phyloP scores from a whole-genome alignment of 2,888 invertebrate species.

The Eustalomyia histrio region DNA sequence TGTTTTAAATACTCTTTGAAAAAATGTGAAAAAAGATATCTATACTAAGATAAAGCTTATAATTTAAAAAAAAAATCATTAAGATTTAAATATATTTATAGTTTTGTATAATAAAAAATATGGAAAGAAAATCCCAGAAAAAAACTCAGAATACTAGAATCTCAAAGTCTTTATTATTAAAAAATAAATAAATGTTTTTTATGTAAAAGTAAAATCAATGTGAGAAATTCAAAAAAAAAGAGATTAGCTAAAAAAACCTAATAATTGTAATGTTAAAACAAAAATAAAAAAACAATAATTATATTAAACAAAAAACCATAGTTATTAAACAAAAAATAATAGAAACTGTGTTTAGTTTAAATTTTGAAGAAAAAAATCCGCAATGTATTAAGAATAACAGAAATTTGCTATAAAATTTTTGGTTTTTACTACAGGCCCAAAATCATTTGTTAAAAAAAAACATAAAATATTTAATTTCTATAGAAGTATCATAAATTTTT shows the following conservation, averaged over 20 bases:
- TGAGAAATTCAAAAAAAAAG: conserved; percentile 41
- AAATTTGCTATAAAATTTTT: conserved; percentile 36
- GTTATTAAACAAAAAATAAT: conserved; percentile 34
- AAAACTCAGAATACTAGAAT: conserved; percentile 49
- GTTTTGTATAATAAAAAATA: conserved; percentile 60
- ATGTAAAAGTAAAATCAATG: conserved; percentile 60
- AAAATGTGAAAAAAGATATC: conserved; percentile 21
- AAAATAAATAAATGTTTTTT: conserved; percentile 60
- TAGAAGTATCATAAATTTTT: not conserved
- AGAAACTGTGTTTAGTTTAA: conserved; percentile 41
- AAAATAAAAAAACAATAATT: conserved; percentile 45
- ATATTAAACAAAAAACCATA: conserved; percentile 43
- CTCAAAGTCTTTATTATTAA: conserved; percentile 47
- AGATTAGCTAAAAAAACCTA: conserved; percentile 50
- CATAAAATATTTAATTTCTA: not conserved
- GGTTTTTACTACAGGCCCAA: not conserved
- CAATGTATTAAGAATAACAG: conserved; percentile 37
- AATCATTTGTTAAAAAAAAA: not conserved
- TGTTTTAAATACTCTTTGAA: conserved; percentile 1
- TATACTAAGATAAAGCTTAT: conserved; percentile 32
- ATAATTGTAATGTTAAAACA: conserved; percentile 50
- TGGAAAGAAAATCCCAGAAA: conserved; percentile 14
- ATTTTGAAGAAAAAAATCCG: conserved; percentile 1
- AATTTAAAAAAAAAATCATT: conserved; percentile 35
- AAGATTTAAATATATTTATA: conserved; percentile 54